These are phyloP conservation scores for Rhadina sibilatrix DNA, from an alignment of 2,113 vertebrate genomes.

Conservation along the genomic window DNA sequence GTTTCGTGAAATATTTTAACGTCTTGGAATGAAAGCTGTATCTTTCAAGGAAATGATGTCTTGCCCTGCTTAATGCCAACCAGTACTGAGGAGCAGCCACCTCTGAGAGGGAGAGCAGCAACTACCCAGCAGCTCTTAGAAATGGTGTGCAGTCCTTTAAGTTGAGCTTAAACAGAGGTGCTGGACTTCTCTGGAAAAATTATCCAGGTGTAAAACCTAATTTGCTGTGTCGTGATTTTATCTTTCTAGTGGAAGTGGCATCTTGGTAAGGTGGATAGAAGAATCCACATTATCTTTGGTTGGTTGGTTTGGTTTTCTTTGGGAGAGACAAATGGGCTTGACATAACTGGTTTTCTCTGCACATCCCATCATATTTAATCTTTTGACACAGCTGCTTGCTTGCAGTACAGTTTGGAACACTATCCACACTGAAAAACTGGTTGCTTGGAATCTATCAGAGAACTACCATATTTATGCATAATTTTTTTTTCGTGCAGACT, in stretches of 20 bases:
- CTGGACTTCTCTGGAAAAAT: not conserved
- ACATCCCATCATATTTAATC: slow-evolving; percentile 1
- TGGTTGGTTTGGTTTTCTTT: not conserved
- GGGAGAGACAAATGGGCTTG: not conserved
- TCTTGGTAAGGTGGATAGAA: not conserved
- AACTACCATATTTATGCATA: not conserved
- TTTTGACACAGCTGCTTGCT: not conserved
- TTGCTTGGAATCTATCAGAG: not conserved
- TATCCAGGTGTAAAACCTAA: not conserved
- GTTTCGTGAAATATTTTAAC: not conserved
- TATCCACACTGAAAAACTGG: not conserved
- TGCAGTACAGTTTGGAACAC: not conserved
- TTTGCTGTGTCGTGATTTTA: not conserved
- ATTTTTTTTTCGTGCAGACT: not conserved
- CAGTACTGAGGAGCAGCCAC: not conserved
- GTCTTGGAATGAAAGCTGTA: not conserved
- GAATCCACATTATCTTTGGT: not conserved
- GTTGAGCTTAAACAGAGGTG: not conserved
- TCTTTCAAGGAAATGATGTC: not conserved
- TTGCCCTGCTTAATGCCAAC: not conserved
- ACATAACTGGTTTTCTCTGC: not conserved
- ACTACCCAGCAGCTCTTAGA: not conserved
- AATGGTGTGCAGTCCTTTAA: not conserved
- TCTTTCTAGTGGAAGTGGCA: not conserved
- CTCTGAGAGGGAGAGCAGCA: not conserved